Evolutionary conservation across 2,888 invertebrate species (phyloP).

Genomic region (Caenorhabditis sulstoni): DNA sequence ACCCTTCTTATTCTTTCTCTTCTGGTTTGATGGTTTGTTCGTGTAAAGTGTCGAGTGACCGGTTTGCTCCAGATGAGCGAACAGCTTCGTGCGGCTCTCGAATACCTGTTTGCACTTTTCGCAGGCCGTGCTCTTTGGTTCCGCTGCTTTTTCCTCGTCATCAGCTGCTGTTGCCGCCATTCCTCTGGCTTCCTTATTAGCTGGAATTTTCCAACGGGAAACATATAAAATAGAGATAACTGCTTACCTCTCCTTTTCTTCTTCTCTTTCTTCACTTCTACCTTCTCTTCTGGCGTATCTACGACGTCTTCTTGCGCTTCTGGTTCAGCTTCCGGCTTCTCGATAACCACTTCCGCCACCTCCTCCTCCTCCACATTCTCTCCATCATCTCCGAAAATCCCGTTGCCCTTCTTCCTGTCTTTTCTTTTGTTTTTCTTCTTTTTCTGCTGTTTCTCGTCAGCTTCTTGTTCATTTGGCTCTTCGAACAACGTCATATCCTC

Average conservation of each 20-base stretch:
- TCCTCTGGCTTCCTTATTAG: constrained; percentile 35
- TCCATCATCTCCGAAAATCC: constrained; percentile 51
- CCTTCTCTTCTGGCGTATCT: constrained; percentile 9
- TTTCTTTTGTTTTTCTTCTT: constrained; percentile 56
- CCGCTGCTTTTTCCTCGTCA: not conserved
- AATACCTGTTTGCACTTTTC: constrained; percentile 81
- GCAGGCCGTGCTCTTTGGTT: constrained; percentile 75
- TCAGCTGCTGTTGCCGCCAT: constrained; percentile 5
- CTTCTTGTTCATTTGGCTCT: not conserved
- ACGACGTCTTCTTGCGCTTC: constrained; percentile 16
- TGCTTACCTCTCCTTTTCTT: constrained; percentile 54
- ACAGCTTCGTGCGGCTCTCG: constrained; percentile 82
- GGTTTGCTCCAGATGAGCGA: constrained; percentile 82
- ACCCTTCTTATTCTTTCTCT: constrained; percentile 46
- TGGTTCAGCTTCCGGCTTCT: constrained; percentile 12
- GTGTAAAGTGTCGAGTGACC: constrained; percentile 68
- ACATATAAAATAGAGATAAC: not conserved
- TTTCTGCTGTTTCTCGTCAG: constrained; percentile 5
- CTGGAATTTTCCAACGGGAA: too few relatives aligned
- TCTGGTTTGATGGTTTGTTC: constrained; percentile 57
- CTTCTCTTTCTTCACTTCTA: constrained; percentile 52
- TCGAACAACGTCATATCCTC: constrained; percentile 78
- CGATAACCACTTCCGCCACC: constrained; percentile 5
- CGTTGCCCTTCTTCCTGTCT: constrained; percentile 56
- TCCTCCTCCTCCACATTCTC: constrained; percentile 11